Conservation (phyloP, 1,140 invertebrate species). For the Zaprionus vittiger region DNA sequence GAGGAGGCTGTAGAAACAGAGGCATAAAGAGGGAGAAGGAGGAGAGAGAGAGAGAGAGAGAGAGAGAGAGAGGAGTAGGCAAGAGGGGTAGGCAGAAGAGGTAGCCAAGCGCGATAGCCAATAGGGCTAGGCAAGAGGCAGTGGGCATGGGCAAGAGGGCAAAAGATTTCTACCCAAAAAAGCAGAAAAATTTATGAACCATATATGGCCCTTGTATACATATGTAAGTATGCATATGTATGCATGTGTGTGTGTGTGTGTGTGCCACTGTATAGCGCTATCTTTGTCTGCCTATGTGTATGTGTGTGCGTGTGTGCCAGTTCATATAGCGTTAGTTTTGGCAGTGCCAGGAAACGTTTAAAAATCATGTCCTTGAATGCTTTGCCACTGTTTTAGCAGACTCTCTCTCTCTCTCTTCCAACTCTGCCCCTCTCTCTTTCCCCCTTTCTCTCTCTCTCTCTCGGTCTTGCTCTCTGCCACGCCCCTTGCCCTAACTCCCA, state of each 20-base stretch:
- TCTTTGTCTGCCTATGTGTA: background rate
- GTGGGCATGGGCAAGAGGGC: background rate
- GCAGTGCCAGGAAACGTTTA: slow-evolving; percentile 63
- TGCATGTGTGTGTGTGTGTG: slow-evolving; percentile 28
- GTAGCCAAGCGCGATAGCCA: too few relatives aligned
- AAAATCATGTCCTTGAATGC: slow-evolving; percentile 76
- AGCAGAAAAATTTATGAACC: slow-evolving; percentile 67
- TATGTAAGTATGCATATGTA: slow-evolving; percentile 20
- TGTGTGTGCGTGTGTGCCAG: slow-evolving; percentile 37
- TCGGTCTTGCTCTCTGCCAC: slow-evolving; percentile 1
- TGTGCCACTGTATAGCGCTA: slow-evolving; percentile 25
- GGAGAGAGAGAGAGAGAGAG: background rate
- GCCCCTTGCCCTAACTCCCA: background rate
- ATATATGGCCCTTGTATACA: slow-evolving; percentile 57
- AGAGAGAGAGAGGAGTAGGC: background rate
- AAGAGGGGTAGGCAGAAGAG: background rate
- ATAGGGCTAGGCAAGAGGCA: too few relatives aligned
- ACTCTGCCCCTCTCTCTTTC: background rate
- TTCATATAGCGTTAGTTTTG: slow-evolving; percentile 58
- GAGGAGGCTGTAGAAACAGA: slow-evolving; percentile 1
- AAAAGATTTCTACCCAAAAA: slow-evolving; percentile 52
- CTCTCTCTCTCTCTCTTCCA: background rate
- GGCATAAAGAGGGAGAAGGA: slow-evolving; percentile 1
- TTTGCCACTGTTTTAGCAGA: slow-evolving; percentile 7
- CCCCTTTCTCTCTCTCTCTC: background rate